phyloP scores from a whole-genome alignment of 2,888 invertebrate species.

The Lasioglossum lativentre region DNA sequence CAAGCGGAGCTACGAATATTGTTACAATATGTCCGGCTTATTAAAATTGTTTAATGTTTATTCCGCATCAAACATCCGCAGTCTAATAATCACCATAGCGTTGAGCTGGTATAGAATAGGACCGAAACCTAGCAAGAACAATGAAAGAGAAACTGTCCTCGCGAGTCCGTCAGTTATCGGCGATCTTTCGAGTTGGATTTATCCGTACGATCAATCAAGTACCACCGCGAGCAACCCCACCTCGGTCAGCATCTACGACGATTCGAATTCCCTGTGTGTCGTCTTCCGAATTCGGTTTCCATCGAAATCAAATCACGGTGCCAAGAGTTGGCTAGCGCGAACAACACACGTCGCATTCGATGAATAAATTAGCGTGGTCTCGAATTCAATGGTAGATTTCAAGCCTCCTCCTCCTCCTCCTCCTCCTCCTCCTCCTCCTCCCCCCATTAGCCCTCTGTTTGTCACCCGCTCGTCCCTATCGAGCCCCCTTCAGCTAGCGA shows the following conservation, averaged over 20 bases:
- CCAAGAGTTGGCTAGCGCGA: conserved; percentile 13
- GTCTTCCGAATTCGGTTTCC: conserved; percentile 1
- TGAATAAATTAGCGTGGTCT: conserved; percentile 42
- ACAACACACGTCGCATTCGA: conserved; percentile 6
- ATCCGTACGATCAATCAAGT: background rate
- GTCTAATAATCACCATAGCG: too few species aligned
- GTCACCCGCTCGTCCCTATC: conserved; percentile 32
- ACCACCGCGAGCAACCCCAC: background rate
- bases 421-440: background rate
- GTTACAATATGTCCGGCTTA: too few species aligned
- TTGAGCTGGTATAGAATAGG: too few species aligned
- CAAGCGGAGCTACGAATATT: too few species aligned
- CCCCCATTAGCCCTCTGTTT: background rate
- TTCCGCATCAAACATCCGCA: too few species aligned
- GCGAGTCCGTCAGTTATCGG: background rate
- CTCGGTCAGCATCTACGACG: conserved; percentile 21
- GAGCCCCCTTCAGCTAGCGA: conserved; percentile 26
- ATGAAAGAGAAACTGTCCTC: background rate
- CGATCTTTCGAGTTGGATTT: background rate
- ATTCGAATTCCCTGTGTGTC: conserved; percentile 24
- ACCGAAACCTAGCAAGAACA: background rate
- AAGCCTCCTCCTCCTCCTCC: background rate
- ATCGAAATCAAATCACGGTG: background rate
- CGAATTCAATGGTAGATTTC: conserved; percentile 1
- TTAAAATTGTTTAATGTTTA: too few species aligned